These are phyloP conservation scores for Pocota personata DNA, from an alignment of 2,888 invertebrate species.

Conservation along the genomic window DNA sequence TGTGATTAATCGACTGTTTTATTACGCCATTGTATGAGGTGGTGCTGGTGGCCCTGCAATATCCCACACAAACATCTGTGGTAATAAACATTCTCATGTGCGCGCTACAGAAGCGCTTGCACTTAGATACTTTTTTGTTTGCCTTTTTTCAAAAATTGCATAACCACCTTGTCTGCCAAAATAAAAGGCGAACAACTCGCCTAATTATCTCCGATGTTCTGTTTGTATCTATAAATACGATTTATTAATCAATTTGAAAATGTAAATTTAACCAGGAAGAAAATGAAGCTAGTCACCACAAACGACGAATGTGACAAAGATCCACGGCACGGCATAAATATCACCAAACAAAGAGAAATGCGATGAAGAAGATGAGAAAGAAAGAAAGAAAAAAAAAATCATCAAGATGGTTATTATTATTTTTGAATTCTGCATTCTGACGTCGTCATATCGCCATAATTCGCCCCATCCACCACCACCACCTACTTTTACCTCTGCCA, in stretches of 20 bases:
- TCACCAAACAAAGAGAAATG: neutral
- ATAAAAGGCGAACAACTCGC: constrained; percentile 20
- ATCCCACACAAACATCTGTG: constrained; percentile 29
- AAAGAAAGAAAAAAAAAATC: constrained; percentile 13
- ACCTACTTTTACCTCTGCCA: constrained; percentile 8
- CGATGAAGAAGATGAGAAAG: neutral
- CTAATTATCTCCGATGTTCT: constrained; percentile 61
- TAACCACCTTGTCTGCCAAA: constrained; percentile 54
- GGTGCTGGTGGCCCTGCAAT: neutral
- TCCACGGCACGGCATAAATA: neutral
- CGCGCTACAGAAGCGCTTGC: constrained; percentile 28
- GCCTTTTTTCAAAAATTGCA: constrained; percentile 35
- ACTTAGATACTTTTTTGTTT: constrained; percentile 3
- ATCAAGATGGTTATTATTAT: constrained; percentile 47
- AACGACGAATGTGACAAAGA: constrained; percentile 19
- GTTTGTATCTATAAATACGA: constrained; percentile 49
- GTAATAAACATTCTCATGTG: constrained; percentile 20
- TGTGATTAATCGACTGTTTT: constrained; percentile 61
- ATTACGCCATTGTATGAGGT: constrained; percentile 49
- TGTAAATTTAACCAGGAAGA: constrained; percentile 58
- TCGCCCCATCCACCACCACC: neutral
- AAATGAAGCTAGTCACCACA: neutral
- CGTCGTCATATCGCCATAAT: constrained; percentile 51
- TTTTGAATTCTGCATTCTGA: constrained; percentile 70
- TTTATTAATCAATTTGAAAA: constrained; percentile 54